Evolutionary conservation across 2,888 invertebrate species (phyloP).

Genomic region (Uloborus plumipes): DNA sequence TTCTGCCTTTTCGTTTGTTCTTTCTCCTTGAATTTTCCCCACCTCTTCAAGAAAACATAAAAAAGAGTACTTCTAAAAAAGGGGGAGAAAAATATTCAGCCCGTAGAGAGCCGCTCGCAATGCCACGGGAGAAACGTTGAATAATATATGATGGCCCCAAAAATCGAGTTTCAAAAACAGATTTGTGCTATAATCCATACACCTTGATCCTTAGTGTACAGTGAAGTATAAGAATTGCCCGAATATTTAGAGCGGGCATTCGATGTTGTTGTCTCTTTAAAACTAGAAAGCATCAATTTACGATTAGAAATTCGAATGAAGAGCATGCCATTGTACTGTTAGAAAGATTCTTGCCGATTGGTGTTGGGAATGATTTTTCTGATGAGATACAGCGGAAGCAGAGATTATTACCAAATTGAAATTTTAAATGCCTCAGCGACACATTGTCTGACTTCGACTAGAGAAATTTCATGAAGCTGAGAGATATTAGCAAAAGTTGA

Average conservation of each 20-base stretch:
- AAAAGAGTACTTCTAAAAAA: conserved; percentile 27
- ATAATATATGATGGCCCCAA: conserved; percentile 58
- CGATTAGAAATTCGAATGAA: conserved; percentile 11
- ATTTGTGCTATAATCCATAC: conserved; percentile 32
- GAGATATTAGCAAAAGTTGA: too few relatives aligned
- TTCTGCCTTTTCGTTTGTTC: not conserved
- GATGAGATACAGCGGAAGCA: not conserved
- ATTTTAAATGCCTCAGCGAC: not conserved
- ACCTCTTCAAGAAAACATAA: not conserved
- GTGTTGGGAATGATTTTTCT: not conserved
- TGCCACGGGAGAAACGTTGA: conserved; percentile 31
- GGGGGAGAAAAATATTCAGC: conserved; percentile 24
- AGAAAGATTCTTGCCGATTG: not conserved
- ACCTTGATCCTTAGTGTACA: conserved; percentile 38
- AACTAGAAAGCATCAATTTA: conserved; percentile 10
- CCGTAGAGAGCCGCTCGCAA: conserved; percentile 1
- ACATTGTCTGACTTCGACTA: too few relatives aligned
- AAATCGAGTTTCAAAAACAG: conserved; percentile 59
- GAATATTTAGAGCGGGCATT: conserved; percentile 21
- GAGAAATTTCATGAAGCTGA: too few relatives aligned
- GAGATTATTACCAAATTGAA: not conserved
- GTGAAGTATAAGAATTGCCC: conserved; percentile 9
- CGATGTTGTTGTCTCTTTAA: conserved; percentile 18
- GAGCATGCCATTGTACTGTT: not conserved
- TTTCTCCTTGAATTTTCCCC: not conserved